Conservation (phyloP, 1,140 invertebrate species). For the Manduca sexta region DNA sequence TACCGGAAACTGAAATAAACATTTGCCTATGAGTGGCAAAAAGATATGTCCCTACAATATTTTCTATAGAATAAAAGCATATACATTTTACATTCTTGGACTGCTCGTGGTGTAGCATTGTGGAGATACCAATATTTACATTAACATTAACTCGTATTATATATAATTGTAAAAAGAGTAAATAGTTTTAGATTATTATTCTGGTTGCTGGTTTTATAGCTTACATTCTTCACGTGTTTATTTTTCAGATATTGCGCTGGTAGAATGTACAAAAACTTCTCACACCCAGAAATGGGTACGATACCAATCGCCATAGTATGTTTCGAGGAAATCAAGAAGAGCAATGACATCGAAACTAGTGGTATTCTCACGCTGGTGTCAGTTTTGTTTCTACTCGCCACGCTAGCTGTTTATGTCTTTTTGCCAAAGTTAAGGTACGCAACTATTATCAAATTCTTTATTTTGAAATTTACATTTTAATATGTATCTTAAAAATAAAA, state of each 20-base stretch:
- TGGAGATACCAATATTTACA: no score
- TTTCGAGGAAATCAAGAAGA: slow-evolving; percentile 48
- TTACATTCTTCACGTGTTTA: no score
- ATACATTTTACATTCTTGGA: no score
- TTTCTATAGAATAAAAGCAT: no score
- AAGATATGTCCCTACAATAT: no score
- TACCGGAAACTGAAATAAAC: no score
- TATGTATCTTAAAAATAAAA: no score
- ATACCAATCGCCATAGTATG: slow-evolving; percentile 69
- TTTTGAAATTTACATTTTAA: no score
- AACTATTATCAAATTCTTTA: slow-evolving; percentile 1
- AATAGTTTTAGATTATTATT: not conserved
- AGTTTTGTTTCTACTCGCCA: slow-evolving; percentile 73
- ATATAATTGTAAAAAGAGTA: no score
- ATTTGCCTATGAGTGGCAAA: no score
- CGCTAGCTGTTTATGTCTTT: slow-evolving; percentile 74
- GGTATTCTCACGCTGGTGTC: slow-evolving; percentile 74
- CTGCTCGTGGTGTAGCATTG: no score
- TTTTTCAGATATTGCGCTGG: slow-evolving; percentile 71
- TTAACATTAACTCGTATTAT: no score
- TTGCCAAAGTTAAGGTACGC: slow-evolving; percentile 76
- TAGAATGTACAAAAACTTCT: slow-evolving; percentile 35
- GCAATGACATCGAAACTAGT: slow-evolving; percentile 43
- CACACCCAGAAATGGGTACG: slow-evolving; percentile 13
- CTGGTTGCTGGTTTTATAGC: not conserved